Evolutionary conservation across 2,888 invertebrate genomes (phyloP).

Genomic region (Lasioglossum calceatum): DNA sequence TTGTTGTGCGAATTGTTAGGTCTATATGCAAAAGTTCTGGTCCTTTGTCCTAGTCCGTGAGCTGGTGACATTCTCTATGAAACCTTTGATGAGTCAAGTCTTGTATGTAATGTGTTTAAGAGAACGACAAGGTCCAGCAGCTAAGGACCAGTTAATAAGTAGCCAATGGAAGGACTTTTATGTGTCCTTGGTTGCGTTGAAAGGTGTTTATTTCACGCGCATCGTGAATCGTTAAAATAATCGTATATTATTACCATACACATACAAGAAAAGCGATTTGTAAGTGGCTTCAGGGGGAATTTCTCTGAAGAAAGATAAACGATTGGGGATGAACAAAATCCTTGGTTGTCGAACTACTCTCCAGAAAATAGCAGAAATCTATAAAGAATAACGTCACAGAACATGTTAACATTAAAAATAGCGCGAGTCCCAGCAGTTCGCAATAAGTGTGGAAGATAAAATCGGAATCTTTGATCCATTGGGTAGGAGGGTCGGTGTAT

Average conservation of each 20-base stretch:
- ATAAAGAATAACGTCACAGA: too few relatives aligned
- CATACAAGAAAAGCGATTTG: neutral
- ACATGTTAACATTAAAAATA: too few relatives aligned
- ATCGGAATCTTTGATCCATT: neutral
- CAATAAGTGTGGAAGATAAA: neutral
- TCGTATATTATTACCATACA: neutral
- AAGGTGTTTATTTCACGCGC: conserved; percentile 52
- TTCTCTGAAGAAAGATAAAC: neutral
- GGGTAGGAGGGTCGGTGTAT: neutral
- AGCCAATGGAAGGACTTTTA: conserved; percentile 39
- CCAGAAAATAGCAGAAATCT: too few relatives aligned
- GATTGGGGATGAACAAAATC: too few relatives aligned
- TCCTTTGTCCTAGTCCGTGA: neutral
- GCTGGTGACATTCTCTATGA: neutral
- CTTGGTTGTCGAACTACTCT: too few relatives aligned
- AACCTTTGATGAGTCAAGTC: neutral
- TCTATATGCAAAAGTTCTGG: neutral
- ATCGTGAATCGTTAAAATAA: conserved; percentile 21
- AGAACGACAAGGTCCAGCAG: neutral
- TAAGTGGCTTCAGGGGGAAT: neutral
- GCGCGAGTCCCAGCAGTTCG: too few relatives aligned
- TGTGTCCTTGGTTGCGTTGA: conserved; percentile 49
- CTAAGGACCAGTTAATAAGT: conserved; percentile 49
- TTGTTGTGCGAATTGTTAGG: neutral
- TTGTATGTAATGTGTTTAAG: neutral